A percentile compares a stretch with the other conserved stretches of the same genome.
Evolutionary conservation across 2,888 invertebrate species (phyloP).

Genomic region (Eurytoma californica): DNA sequence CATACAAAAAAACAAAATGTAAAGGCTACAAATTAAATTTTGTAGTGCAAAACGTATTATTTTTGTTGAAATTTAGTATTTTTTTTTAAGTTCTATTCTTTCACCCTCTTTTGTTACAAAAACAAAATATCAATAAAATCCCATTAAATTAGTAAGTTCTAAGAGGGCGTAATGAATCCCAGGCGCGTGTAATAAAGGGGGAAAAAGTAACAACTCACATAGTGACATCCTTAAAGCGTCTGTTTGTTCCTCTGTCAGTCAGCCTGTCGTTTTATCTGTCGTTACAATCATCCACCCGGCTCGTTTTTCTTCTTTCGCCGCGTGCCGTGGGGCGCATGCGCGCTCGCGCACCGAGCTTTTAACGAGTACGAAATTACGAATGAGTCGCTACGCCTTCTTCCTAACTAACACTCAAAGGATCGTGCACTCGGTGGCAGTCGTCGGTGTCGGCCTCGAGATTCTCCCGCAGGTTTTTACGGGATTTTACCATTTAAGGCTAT

Average conservation of each 20-base stretch:
- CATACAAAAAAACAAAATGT: no score
- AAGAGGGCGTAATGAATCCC: constrained; percentile 3
- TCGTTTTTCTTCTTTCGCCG: not conserved
- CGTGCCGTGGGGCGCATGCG: not conserved
- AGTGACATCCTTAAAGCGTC: constrained; percentile 40
- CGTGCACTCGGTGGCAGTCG: not conserved
- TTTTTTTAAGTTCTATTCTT: not conserved
- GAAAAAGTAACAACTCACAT: constrained; percentile 2
- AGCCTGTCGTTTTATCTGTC: constrained; percentile 45
- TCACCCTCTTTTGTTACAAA: not conserved
- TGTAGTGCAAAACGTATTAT: no score
- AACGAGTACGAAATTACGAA: constrained; percentile 38
- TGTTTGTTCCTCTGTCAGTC: constrained; percentile 38
- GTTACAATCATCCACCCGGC: constrained; percentile 37
- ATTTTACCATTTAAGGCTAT: constrained; percentile 22
- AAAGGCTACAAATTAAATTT: no score
- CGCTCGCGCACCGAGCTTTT: constrained; percentile 1
- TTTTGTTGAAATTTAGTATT: not conserved
- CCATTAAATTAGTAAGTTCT: not conserved
- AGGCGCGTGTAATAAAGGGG: not conserved
- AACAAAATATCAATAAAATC: not conserved
- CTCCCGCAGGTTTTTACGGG: not conserved
- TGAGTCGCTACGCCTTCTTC: constrained; percentile 42
- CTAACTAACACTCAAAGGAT: constrained; percentile 44
- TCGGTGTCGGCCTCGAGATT: constrained; percentile 18